Base-by-base conservation (phyloP, 2,888 invertebrate genomes). In the Exephanes ischioxanthus region DNA sequence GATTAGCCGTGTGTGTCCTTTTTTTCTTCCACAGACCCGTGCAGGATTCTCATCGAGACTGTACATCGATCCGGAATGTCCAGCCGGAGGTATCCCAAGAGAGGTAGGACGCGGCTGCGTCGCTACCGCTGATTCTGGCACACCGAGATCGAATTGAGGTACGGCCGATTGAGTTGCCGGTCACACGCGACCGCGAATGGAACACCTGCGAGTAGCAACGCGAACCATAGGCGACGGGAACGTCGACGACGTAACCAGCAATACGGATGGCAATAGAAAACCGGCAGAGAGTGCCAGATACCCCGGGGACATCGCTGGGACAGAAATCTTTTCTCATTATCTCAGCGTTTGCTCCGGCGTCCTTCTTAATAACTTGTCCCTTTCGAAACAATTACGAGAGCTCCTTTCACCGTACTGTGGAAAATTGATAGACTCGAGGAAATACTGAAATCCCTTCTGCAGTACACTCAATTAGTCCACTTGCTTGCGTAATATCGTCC, bases 111-210 rank as follows among this genome's bases (percentile, higher is more conserved):
- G 71, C 66, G 61, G 58, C 73, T 67, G 71, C 80, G 71, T 71
- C 11, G 66, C 30, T 2, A 16, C n/a, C 55, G 61, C 79, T 76
- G 66, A 22, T 61, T 68, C 63, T 68, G 63, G 70, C 80, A 73
- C 72, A 61, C 67, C 51, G 58, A 67, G 76, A 73, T 37, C 72
- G 78, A 83, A 83, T 68, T 72, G 71, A 84, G 58, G 77, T 33
- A 77, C 68, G 80, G 68, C 19, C 75, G 73, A 75, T 78, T 81
- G 55, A 81, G 70, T 78, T 81, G 81, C 84, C 66, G 63, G 70
- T 81, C 77, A 85, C 81, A 81, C 81, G 63, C 84, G 37, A 78
- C 26, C 66, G 68, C 63, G 63, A 81, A 81, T 71, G 67, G 70
- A 78, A 81, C 70, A 73, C 73, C 70, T 78, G 84, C 70, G 78